Conservation (phyloP, 2,888 invertebrate genomes). For the Trichogramma dendrolimi region DNA sequence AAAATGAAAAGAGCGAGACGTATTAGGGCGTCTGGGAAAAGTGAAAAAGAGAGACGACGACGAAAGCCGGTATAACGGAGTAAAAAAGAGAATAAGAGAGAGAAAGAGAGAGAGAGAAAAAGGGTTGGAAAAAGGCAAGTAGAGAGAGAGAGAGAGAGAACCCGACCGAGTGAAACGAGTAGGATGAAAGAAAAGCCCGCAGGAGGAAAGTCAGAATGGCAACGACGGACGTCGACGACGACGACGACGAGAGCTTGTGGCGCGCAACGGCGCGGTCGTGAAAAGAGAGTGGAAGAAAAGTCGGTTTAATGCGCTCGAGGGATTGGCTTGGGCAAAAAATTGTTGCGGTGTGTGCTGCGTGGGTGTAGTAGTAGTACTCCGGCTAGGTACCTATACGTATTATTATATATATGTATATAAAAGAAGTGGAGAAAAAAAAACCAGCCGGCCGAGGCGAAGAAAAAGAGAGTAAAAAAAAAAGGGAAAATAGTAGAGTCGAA, state of each 20-base stretch:
- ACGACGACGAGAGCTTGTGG: too few relatives aligned
- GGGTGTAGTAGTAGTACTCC: too few relatives aligned
- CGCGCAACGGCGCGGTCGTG: background rate
- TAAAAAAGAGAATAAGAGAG: background rate
- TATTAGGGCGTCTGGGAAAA: background rate
- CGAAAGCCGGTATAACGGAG: background rate
- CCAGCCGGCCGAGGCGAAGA: background rate
- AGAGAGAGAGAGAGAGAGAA: slow-evolving; percentile 25
- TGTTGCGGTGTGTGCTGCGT: slow-evolving; percentile 21
- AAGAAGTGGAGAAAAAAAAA: too few relatives aligned
- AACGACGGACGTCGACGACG: too few relatives aligned
- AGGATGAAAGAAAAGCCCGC: slow-evolving; percentile 30
- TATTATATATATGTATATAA: too few relatives aligned
- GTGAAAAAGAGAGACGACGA: slow-evolving; percentile 1
- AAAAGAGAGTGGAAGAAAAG: slow-evolving; percentile 22
- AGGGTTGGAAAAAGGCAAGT: slow-evolving; percentile 21
- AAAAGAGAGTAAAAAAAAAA: slow-evolving; percentile 12
- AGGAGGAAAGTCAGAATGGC: slow-evolving; percentile 26
- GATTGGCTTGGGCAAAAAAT: slow-evolving; percentile 13
- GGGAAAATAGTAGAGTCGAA: slow-evolving; percentile 16
- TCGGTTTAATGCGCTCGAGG: background rate
- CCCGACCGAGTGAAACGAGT: slow-evolving; percentile 17
- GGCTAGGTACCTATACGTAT: too few relatives aligned
- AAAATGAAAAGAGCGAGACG: slow-evolving; percentile 26
- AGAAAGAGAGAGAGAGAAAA: slow-evolving; percentile 2